A percentile compares a stretch with the other conserved stretches of the same genome.
Conservation (phyloP, 2,888 invertebrate genomes). For the Phasia obesa region DNA sequence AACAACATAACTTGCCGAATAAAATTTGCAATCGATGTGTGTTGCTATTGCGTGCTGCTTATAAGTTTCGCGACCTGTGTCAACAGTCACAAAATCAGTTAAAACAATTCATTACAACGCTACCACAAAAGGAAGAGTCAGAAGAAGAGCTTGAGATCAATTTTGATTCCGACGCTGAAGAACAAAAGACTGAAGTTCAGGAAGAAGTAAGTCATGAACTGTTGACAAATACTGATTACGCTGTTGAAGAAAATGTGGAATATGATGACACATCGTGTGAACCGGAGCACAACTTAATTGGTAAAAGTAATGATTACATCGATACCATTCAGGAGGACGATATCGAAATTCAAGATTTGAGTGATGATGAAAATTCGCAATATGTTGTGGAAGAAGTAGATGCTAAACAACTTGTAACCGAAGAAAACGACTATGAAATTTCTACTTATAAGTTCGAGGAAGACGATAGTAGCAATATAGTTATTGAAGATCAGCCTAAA, state of each 20-base stretch:
- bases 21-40: slow-evolving; percentile 79
- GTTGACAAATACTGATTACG: slow-evolving; percentile 17
- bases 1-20: slow-evolving; percentile 75
- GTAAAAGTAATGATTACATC: slow-evolving; percentile 17
- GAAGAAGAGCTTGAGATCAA: slow-evolving; percentile 39
- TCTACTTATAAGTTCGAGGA: slow-evolving; percentile 20
- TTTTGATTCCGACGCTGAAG: slow-evolving; percentile 35
- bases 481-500: slow-evolving; percentile 50
- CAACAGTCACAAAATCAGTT: slow-evolving; percentile 79
- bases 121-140: slow-evolving; percentile 59
- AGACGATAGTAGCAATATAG: slow-evolving; percentile 26
- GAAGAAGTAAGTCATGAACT: slow-evolving; percentile 14
- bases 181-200: slow-evolving; percentile 16
- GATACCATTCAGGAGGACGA: slow-evolving; percentile 25
- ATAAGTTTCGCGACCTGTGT: slow-evolving; percentile 80
- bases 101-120: slow-evolving; percentile 74
- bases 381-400: slow-evolving; percentile 51
- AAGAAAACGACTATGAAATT: slow-evolving; percentile 46
- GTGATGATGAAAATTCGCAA: slow-evolving; percentile 39
- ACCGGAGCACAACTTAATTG: background rate
- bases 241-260: slow-evolving; percentile 18
- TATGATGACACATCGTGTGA: slow-evolving; percentile 15
- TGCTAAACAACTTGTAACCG: slow-evolving; percentile 33
- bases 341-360: slow-evolving; percentile 1
- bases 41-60: slow-evolving; percentile 78